A percentile compares a stretch with the other conserved stretches of the same genome.
Evolutionary conservation across 2,888 invertebrate species (phyloP).

Genomic region (Phanerotoma sp.): DNA sequence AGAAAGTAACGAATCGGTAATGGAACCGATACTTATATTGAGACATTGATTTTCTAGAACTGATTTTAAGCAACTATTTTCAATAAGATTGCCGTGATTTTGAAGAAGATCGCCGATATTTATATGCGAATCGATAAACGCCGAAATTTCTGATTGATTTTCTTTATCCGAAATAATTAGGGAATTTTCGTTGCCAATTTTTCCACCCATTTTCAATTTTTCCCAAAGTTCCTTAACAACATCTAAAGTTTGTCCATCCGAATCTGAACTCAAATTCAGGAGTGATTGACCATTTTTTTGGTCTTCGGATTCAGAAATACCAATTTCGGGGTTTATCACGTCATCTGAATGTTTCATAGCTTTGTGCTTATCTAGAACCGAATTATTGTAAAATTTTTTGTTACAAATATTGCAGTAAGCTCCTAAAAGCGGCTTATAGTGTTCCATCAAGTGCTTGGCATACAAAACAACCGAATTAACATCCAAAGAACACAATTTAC

Average conservation of each 20-base stretch:
- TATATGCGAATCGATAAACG: slow-evolving; percentile 31
- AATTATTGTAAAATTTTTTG: slow-evolving; percentile 37
- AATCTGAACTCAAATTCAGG: slow-evolving; percentile 31
- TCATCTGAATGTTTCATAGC: slow-evolving; percentile 28
- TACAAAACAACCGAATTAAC: slow-evolving; percentile 54
- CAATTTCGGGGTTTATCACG: too few relatives aligned
- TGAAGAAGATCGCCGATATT: slow-evolving; percentile 35
- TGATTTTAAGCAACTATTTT: slow-evolving; percentile 33
- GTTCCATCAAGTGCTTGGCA: slow-evolving; percentile 57
- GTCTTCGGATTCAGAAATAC: too few relatives aligned
- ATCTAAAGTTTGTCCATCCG: slow-evolving; percentile 34
- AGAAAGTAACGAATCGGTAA: slow-evolving; percentile 33
- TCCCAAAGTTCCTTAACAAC: slow-evolving; percentile 35
- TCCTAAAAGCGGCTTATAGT: slow-evolving; percentile 48
- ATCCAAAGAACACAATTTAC: slow-evolving; percentile 56
- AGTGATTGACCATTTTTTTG: slow-evolving; percentile 36
- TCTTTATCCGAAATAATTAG: slow-evolving; percentile 17
- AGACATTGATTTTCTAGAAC: slow-evolving; percentile 36
- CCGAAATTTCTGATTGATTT: slow-evolving; percentile 27
- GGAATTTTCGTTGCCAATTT: slow-evolving; percentile 31
- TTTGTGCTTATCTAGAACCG: slow-evolving; percentile 35
- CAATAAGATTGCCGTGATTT: slow-evolving; percentile 30
- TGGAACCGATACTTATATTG: slow-evolving; percentile 32
- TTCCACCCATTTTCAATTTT: slow-evolving; percentile 32
- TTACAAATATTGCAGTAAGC: slow-evolving; percentile 40